phyloP scores from a whole-genome alignment of 2,888 invertebrate genomes.

The Drosophila aldrichi region DNA sequence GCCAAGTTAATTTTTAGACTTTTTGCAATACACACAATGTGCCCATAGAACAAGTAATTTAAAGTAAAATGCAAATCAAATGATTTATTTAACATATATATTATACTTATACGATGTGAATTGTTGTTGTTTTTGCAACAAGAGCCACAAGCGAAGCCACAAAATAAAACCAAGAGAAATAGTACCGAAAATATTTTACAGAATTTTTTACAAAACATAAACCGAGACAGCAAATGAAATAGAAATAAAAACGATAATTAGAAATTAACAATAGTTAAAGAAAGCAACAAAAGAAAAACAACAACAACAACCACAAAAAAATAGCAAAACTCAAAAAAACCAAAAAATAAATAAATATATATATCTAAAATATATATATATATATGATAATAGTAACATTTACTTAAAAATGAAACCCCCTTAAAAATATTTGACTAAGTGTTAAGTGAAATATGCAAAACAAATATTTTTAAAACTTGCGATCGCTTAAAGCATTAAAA shows the following conservation, averaged over 20 bases:
- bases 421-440: slow-evolving; percentile 66
- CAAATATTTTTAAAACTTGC: slow-evolving; percentile 70
- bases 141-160: slow-evolving; percentile 20
- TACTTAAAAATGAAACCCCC: slow-evolving; percentile 31
- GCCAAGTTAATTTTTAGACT: slow-evolving; percentile 15
- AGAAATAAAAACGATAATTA: slow-evolving; percentile 2
- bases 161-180: slow-evolving; percentile 71
- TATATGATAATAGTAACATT: slow-evolving; percentile 62
- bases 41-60: slow-evolving; percentile 83
- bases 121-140: slow-evolving; percentile 76
- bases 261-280: slow-evolving; percentile 57
- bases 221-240: slow-evolving; percentile 24
- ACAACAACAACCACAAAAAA: slow-evolving; percentile 50
- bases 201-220: slow-evolving; percentile 72
- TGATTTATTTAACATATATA: slow-evolving; percentile 68
- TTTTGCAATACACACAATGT: slow-evolving; percentile 80
- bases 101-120: slow-evolving; percentile 59
- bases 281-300: slow-evolving; percentile 35
- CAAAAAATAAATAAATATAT: slow-evolving; percentile 27
- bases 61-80: slow-evolving; percentile 60
- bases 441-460: slow-evolving; percentile 61
- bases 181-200: slow-evolving; percentile 80
- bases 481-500: slow-evolving; percentile 51
- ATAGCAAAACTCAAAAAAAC: slow-evolving; percentile 63
- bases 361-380: slow-evolving; percentile 14